A percentile compares a stretch with the other conserved stretches of the same genome.
Evolutionary conservation across 2,888 invertebrate species (phyloP).

Genomic region (Lordiphosa andalusiaca): DNA sequence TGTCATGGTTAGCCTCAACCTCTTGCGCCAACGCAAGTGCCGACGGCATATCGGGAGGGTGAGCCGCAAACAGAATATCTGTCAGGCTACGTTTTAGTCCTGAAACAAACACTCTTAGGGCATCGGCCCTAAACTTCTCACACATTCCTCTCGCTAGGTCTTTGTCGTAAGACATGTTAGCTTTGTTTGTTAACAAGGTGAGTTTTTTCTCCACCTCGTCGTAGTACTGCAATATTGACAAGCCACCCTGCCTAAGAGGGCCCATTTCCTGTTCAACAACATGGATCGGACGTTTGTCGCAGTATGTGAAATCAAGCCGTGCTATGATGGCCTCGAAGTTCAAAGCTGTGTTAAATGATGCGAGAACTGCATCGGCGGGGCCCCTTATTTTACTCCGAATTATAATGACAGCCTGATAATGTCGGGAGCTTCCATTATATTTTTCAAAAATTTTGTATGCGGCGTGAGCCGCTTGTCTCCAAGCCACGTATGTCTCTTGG

Average conservation of each 20-base stretch:
- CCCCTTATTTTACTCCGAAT: conserved; percentile 6
- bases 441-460: not conserved
- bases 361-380: not conserved
- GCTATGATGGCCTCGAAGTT: conserved; percentile 6
- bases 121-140: not conserved
- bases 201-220: conserved; percentile 10
- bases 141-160: not conserved
- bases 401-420: not conserved
- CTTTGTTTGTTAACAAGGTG: conserved; percentile 7
- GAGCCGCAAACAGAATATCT: not conserved
- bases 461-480: not conserved
- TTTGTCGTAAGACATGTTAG: not conserved
- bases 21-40: too few species aligned
- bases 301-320: conserved; percentile 3
- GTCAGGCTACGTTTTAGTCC: conserved; percentile 1
- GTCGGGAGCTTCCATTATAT: conserved; percentile 1
- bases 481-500: too few species aligned
- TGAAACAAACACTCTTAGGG: conserved; percentile 1
- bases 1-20: too few species aligned
- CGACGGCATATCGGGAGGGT: too few species aligned
- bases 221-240: conserved; percentile 4
- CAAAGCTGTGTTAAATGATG: not conserved
- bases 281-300: conserved; percentile 4
- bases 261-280: conserved; percentile 3
- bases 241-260: conserved; percentile 2